Evolutionary conservation across 2,797 vertebrate genomes (phyloP).

Genomic region (Rhabdophis nuchalis): DNA sequence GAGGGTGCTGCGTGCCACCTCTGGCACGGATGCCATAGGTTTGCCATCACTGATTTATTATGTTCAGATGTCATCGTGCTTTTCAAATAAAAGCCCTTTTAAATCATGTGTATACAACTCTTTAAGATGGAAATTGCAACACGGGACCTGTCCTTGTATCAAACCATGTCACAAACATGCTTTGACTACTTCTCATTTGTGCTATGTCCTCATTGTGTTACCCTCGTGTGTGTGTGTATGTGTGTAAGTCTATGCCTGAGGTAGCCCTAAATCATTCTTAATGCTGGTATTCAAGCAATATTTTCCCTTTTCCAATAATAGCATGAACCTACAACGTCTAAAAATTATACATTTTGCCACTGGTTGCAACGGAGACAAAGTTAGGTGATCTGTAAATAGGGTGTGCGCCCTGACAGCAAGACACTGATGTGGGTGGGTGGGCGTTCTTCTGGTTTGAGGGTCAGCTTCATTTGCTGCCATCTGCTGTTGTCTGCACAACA

Average conservation of each 20-base stretch:
- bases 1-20: too few relatives aligned
- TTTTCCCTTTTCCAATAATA: not conserved
- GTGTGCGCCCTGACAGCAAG: not conserved
- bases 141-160: not conserved
- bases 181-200: not conserved
- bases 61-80: not conserved
- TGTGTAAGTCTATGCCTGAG: not conserved
- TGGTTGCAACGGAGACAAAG: not conserved
- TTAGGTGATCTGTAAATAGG: not conserved
- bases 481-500: not conserved
- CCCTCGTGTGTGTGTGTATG: not conserved
- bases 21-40: too few relatives aligned
- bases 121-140: not conserved
- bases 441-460: not conserved
- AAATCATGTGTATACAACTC: not conserved
- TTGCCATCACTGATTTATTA: not conserved
- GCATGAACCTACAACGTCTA: not conserved
- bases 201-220: not conserved
- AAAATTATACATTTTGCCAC: not conserved
- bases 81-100: not conserved
- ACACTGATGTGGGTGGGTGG: not conserved
- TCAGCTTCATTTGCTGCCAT: not conserved
- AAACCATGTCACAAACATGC: not conserved
- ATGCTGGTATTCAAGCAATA: not conserved
- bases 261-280: not conserved